Evolutionary conservation across 2,797 vertebrate species (phyloP).

Genomic region (Leontocebus nigricollis): DNA sequence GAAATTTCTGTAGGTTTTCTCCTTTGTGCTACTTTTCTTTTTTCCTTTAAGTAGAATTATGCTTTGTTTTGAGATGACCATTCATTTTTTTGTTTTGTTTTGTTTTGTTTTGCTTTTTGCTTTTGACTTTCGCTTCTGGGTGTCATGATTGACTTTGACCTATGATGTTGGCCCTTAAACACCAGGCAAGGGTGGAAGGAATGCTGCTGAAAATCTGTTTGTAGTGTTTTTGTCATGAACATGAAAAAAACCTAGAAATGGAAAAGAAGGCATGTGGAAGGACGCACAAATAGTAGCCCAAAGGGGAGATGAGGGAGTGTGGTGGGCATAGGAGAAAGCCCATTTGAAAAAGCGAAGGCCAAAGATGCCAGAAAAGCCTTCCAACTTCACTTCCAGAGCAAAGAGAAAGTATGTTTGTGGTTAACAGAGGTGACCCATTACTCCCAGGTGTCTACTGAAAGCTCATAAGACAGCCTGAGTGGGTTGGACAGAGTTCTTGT

Average conservation of each 20-base stretch:
- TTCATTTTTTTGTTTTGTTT: not conserved
- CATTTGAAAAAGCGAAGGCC: not conserved
- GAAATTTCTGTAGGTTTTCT: not conserved
- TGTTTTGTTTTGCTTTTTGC: no score
- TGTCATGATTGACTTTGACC: not conserved
- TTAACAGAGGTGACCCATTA: not conserved
- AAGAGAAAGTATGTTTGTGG: not conserved
- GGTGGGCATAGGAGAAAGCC: not conserved
- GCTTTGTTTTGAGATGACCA: not conserved
- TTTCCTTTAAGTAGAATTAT: not conserved
- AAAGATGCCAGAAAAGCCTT: not conserved
- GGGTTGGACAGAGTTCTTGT: not conserved
- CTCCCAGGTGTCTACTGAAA: not conserved
- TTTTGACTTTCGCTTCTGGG: not conserved
- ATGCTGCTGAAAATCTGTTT: not conserved
- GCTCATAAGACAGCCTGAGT: not conserved
- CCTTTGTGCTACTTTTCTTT: not conserved
- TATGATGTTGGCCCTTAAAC: not conserved
- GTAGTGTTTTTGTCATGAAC: not conserved
- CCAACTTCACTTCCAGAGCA: not conserved
- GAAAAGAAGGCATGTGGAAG: not conserved
- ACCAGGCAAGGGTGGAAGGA: constrained; percentile 16
- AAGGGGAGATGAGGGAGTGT: not conserved
- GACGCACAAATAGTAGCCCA: not conserved
- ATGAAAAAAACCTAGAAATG: not conserved